Evolutionary conservation across 2,888 invertebrate genomes (phyloP).

Genomic region (Drosophila suboccidentalis): DNA sequence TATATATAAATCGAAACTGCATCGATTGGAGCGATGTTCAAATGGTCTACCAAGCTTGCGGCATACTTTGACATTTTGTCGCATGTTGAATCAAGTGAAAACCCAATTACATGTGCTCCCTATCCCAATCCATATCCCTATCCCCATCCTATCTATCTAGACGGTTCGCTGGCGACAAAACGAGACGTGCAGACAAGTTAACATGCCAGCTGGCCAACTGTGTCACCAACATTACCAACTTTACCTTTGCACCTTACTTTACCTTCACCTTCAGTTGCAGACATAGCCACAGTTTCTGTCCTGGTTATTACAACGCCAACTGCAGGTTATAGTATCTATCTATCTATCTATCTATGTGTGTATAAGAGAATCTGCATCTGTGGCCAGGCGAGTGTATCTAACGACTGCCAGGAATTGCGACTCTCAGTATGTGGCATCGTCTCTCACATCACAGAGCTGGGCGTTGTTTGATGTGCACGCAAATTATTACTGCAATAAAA

Average conservation of each 20-base stretch:
- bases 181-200: conserved; percentile 65
- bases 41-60: conserved; percentile 55
- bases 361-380: conserved; percentile 40
- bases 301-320: conserved; percentile 62
- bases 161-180: conserved; percentile 58
- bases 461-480: conserved; percentile 60
- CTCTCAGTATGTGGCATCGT: neutral
- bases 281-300: conserved; percentile 31
- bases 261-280: conserved; percentile 24
- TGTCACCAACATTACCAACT: conserved; percentile 26
- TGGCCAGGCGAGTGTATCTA: conserved; percentile 38
- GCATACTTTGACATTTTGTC: conserved; percentile 68
- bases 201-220: conserved; percentile 62
- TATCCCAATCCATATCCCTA: neutral
- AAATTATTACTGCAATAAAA: conserved; percentile 76
- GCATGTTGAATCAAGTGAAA: conserved; percentile 78
- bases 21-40: neutral
- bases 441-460: conserved; percentile 15
- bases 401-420: conserved; percentile 30
- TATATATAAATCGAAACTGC: neutral
- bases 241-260: conserved; percentile 19
- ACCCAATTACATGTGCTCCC: conserved; percentile 73
- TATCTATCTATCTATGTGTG: conserved; percentile 4
- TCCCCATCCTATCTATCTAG: conserved; percentile 30
- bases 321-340: conserved; percentile 8